These are phyloP conservation scores for Carposina sasakii DNA, from an alignment of 1,140 invertebrate genomes.

Conservation along the genomic window DNA sequence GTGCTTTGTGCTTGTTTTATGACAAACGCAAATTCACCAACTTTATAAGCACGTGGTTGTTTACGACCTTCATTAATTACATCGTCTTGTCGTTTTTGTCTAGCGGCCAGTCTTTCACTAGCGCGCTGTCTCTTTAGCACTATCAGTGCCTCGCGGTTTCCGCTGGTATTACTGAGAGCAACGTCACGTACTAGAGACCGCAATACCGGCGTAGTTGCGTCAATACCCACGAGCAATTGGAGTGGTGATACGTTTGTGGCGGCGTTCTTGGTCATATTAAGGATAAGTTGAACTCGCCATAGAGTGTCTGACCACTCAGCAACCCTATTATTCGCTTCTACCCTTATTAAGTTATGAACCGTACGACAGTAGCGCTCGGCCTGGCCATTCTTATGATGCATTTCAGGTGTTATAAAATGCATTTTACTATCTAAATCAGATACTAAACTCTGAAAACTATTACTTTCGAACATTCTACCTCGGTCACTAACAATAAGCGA, in stretches of 20 bases:
- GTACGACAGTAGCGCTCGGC: too few species aligned
- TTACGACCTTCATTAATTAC: not conserved
- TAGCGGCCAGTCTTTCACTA: not conserved
- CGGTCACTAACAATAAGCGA: too few species aligned
- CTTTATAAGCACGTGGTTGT: not conserved
- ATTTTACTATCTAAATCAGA: too few species aligned
- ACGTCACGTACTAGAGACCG: constrained; percentile 3
- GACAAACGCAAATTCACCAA: constrained; percentile 5
- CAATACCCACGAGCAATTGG: constrained; percentile 2
- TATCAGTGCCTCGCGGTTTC: not conserved
- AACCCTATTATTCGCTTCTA: too few species aligned
- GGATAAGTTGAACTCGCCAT: too few species aligned
- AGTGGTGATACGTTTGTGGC: not conserved
- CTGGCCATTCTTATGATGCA: too few species aligned
- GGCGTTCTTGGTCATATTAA: too few species aligned
- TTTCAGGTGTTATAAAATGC: too few species aligned
- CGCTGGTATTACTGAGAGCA: not conserved
- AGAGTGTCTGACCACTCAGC: too few species aligned
- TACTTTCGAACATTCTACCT: too few species aligned
- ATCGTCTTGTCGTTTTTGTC: not conserved
- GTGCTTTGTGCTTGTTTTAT: constrained; percentile 6
- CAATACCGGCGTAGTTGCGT: constrained; percentile 1
- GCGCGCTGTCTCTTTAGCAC: not conserved
- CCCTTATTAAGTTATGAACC: too few species aligned
- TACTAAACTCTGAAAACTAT: too few species aligned